phyloP scores from a whole-genome alignment of 1,140 invertebrate genomes.

The Saccostrea echinata region DNA sequence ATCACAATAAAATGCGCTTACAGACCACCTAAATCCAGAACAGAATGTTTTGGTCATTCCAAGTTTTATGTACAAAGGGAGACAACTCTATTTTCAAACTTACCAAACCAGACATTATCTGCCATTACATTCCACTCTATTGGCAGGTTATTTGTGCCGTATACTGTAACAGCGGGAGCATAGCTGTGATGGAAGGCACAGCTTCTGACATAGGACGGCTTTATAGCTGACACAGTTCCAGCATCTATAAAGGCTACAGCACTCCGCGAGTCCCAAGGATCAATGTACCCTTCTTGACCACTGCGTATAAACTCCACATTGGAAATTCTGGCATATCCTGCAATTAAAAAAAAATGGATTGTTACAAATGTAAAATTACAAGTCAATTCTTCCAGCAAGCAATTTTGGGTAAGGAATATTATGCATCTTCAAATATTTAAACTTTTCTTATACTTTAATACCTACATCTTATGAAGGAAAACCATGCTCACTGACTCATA shows the following conservation, averaged over 20 bases:
- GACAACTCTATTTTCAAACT: not conserved
- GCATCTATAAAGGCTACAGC: slow-evolving; percentile 69
- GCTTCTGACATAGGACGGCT: slow-evolving; percentile 66
- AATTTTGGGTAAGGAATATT: no score
- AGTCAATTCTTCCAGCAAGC: no score
- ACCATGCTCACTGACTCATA: not conserved
- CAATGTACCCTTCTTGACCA: slow-evolving; percentile 73
- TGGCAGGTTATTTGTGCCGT: slow-evolving; percentile 58
- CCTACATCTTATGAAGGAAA: no score
- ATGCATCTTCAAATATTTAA: no score
- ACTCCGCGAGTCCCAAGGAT: slow-evolving; percentile 69
- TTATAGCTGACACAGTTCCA: slow-evolving; percentile 54
- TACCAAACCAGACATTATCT: slow-evolving; percentile 64
- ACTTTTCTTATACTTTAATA: no score
- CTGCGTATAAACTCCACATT: slow-evolving; percentile 72
- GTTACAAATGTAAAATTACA: not conserved
- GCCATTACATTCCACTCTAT: slow-evolving; percentile 69
- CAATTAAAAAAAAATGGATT: not conserved
- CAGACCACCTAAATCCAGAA: no score
- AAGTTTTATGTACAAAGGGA: not conserved
- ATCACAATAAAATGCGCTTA: no score
- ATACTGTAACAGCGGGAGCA: slow-evolving; percentile 72
- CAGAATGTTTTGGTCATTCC: no score
- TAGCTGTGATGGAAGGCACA: slow-evolving; percentile 71
- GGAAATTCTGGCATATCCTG: slow-evolving; percentile 70